Evolutionary conservation across 2,888 invertebrate genomes (phyloP).

Genomic region (Aradus depressus): DNA sequence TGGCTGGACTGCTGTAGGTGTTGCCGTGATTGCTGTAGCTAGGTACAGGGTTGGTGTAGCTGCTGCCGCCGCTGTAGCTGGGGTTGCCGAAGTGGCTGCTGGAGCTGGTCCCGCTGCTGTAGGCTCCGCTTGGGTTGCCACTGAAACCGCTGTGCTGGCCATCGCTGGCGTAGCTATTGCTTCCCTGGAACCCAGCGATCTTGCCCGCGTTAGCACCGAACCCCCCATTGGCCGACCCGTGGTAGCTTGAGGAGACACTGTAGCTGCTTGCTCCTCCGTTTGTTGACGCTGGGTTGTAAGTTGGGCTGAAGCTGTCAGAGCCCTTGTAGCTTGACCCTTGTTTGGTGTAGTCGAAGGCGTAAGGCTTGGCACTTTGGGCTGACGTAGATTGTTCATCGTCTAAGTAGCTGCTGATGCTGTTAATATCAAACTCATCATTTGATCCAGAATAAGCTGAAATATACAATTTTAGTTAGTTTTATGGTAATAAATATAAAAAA

Average conservation of each 20-base stretch:
- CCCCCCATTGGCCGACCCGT: conserved; percentile 8
- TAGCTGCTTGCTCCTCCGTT: conserved; percentile 11
- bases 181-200: conserved; percentile 20
- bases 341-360: conserved; percentile 4
- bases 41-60: conserved; percentile 7
- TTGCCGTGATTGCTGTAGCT: too few relatives aligned
- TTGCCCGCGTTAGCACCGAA: conserved; percentile 13
- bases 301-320: conserved; percentile 14
- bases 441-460: conserved; percentile 21
- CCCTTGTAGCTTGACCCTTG: conserved; percentile 16
- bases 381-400: conserved; percentile 18
- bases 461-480: background rate
- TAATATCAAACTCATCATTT: conserved; percentile 22
- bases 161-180: conserved; percentile 9
- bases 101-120: background rate
- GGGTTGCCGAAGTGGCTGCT: background rate
- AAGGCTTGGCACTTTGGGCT: conserved; percentile 8
- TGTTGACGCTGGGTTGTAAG: background rate
- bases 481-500: background rate
- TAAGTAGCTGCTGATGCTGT: conserved; percentile 25
- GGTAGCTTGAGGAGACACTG: conserved; percentile 17
- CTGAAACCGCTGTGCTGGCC: conserved; percentile 13
- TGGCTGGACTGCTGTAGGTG: background rate
- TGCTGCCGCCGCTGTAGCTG: conserved; percentile 3
- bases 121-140: background rate